Evolutionary conservation across 2,797 vertebrate genomes (phyloP).

Genomic region (Mormyrops boulengeri): DNA sequence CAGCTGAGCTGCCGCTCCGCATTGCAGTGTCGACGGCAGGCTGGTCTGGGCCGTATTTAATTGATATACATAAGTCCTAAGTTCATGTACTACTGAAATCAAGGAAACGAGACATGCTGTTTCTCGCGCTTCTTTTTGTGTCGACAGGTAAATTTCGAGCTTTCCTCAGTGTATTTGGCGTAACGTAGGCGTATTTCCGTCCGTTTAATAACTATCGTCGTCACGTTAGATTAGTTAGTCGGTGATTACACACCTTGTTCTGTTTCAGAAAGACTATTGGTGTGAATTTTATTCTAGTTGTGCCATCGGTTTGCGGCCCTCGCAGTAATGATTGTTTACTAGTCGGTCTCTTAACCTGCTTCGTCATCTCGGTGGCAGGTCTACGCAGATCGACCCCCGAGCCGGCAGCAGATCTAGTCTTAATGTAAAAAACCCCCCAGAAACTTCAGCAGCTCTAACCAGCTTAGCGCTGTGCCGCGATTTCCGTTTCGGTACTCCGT

Average conservation of each 20-base stretch:
- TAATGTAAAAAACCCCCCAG: neutral
- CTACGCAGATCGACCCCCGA: neutral
- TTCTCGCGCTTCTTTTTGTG: constrained; percentile 60
- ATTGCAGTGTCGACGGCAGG: constrained; percentile 35
- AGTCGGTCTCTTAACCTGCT: neutral
- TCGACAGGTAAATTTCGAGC: constrained; percentile 54
- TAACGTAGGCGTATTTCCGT: neutral
- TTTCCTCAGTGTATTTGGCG: neutral
- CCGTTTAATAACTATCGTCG: neutral
- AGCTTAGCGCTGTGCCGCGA: neutral
- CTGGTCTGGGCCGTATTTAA: too few relatives aligned
- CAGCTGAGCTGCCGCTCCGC: constrained; percentile 23
- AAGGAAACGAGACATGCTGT: constrained; percentile 46
- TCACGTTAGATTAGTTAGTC: neutral
- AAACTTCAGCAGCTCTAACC: neutral
- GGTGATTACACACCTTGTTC: neutral
- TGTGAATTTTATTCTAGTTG: neutral
- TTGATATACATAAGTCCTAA: neutral
- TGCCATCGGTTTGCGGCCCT: neutral
- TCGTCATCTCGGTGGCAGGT: neutral
- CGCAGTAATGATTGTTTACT: neutral
- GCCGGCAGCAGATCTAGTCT: neutral
- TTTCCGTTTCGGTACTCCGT: neutral
- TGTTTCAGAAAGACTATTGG: neutral
- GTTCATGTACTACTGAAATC: neutral